phyloP scores from a whole-genome alignment of 2,797 vertebrate genomes.

The Leptodactylus fallax region DNA sequence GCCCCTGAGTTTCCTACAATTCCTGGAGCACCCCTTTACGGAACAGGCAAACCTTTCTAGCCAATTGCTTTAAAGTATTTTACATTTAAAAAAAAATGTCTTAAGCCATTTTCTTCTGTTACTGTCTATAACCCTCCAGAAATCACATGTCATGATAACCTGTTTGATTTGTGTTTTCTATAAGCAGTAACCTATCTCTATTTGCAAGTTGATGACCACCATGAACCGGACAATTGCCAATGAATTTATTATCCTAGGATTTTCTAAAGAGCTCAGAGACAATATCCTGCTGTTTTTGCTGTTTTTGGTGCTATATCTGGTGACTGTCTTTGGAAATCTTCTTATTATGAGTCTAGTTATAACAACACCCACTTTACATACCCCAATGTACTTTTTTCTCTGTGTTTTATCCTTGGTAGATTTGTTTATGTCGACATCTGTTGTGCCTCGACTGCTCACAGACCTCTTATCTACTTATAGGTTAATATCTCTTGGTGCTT shows the following conservation, averaged over 20 bases:
- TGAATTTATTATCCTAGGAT: background rate
- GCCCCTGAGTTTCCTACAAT: too few species aligned
- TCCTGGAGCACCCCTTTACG: too few species aligned
- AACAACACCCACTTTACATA: conserved; percentile 3
- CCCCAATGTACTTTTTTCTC: conserved; percentile 63
- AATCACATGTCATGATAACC: too few species aligned
- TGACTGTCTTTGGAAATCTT: conserved; percentile 39
- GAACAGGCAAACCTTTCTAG: too few species aligned
- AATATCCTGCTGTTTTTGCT: background rate
- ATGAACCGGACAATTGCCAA: background rate
- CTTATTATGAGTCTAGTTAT: conserved; percentile 26
- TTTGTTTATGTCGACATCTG: conserved; percentile 50
- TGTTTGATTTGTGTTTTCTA: too few species aligned
- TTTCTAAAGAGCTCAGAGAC: background rate
- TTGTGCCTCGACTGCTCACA: conserved; percentile 45
- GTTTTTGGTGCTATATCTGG: conserved; percentile 35
- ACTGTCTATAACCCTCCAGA: too few species aligned
- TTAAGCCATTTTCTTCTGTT: too few species aligned
- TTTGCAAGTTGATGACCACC: background rate
- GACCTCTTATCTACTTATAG: conserved; percentile 39
- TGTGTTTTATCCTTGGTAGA: conserved; percentile 61
- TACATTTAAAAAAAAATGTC: too few species aligned
- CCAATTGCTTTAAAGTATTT: too few species aligned
- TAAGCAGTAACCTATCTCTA: too few species aligned
- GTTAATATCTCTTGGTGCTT: conserved; percentile 35